Percentiles rank a stretch among this genome's conserved stretches.
These are phyloP conservation scores for Syngnathoides biaculeatus DNA, from an alignment of 2,113 vertebrate species.

Conservation along the genomic window DNA sequence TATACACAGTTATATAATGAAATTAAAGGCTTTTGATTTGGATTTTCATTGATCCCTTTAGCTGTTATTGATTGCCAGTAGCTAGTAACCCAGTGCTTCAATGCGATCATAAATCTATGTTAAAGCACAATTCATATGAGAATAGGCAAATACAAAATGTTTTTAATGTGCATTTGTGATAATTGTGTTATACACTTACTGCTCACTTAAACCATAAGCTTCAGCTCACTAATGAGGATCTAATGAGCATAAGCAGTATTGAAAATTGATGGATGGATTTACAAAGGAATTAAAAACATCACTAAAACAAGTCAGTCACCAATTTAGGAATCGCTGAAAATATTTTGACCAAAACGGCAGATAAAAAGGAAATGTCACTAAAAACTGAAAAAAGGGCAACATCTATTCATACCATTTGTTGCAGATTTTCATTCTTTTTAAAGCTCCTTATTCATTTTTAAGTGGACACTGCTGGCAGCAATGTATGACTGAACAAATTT, in stretches of 20 bases:
- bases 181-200: no score
- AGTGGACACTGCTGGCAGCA: slow-evolving; percentile 34
- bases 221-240: background rate
- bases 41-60: no score
- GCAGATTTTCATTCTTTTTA: slow-evolving; percentile 25
- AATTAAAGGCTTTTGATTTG: no score
- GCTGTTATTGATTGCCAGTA: no score
- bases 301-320: background rate
- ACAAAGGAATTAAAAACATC: background rate
- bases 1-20: no score
- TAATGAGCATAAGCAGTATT: background rate
- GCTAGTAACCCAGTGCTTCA: no score
- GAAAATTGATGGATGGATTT: background rate
- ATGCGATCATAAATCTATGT: no score
- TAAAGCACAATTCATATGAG: no score
- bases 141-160: no score
- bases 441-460: slow-evolving; percentile 31
- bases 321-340: background rate
- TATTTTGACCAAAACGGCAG: background rate
- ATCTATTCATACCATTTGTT: background rate
- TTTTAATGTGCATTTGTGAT: no score
- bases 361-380: slow-evolving; percentile 4
- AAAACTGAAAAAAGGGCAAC: background rate
- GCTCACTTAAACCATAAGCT: no score
- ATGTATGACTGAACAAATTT: slow-evolving; percentile 15